Percentiles rank a stretch among this genome's conserved stretches.
Evolutionary conservation across 2,797 vertebrate species (phyloP).

Genomic region (Zalophus californianus): DNA sequence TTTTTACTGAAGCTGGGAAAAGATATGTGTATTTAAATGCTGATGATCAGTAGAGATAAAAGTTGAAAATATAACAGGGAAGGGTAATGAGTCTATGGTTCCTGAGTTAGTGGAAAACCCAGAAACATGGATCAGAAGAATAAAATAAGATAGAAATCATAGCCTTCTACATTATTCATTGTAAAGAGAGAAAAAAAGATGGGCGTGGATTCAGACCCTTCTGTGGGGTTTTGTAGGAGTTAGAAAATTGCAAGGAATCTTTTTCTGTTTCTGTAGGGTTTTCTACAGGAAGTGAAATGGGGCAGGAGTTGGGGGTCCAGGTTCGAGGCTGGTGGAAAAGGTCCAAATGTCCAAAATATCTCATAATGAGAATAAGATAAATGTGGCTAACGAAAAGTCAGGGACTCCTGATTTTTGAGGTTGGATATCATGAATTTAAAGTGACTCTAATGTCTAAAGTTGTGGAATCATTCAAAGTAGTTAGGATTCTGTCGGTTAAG

Average conservation of each 20-base stretch:
- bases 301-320: rapidly evolving
- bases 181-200: not conserved
- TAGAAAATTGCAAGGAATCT: not conserved
- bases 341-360: not conserved
- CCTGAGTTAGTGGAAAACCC: not conserved
- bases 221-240: not conserved
- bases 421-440: not conserved
- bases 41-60: not conserved
- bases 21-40: not conserved
- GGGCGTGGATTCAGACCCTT: rapidly evolving
- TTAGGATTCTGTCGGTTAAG: not conserved
- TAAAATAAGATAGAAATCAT: not conserved
- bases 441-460: not conserved
- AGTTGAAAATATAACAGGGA: not conserved
- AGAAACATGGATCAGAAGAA: not conserved
- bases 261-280: not conserved
- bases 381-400: not conserved
- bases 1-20: not conserved
- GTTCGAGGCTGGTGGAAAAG: not conserved
- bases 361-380: not conserved
- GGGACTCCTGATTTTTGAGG: not conserved
- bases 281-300: not conserved
- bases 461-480: not conserved
- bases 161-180: not conserved
- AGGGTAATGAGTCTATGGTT: not conserved